These are phyloP conservation scores for Camelus bactrianus DNA, from an alignment of 2,113 vertebrate genomes.

Conservation along the genomic window DNA sequence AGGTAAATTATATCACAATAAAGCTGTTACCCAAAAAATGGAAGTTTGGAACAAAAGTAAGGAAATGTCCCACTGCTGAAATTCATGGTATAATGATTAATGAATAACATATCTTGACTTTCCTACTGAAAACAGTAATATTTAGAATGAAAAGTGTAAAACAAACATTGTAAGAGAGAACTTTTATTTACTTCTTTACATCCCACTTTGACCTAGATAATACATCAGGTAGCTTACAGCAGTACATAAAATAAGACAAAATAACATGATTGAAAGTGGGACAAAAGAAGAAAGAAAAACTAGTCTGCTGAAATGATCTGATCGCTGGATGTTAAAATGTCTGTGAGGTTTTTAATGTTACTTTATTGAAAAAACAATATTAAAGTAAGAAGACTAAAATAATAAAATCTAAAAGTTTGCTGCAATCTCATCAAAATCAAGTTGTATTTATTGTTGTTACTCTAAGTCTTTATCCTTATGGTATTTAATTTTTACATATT, in stretches of 20 bases:
- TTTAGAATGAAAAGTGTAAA: constrained; percentile 59
- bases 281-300: not conserved
- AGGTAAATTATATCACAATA: not conserved
- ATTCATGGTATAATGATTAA: constrained; percentile 44
- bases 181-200: not conserved
- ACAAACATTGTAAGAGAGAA: constrained; percentile 65
- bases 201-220: not conserved
- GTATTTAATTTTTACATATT: not conserved
- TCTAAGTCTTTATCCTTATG: not conserved
- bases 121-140: constrained; percentile 28
- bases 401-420: not conserved
- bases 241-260: not conserved
- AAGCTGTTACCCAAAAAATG: not conserved
- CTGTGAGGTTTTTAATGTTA: not conserved
- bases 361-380: not conserved
- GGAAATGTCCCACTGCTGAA: not conserved
- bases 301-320: not conserved
- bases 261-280: not conserved
- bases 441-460: not conserved
- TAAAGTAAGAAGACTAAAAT: not conserved
- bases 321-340: constrained; percentile 3
- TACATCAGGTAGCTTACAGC: not conserved
- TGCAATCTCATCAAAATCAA: not conserved
- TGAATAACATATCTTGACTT: constrained; percentile 10
- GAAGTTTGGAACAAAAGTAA: constrained; percentile 6